Percentiles rank a stretch among this genome's conserved stretches.
Evolutionary conservation across 1,140 invertebrate species (phyloP).

Genomic region (Tribolium castaneum): DNA sequence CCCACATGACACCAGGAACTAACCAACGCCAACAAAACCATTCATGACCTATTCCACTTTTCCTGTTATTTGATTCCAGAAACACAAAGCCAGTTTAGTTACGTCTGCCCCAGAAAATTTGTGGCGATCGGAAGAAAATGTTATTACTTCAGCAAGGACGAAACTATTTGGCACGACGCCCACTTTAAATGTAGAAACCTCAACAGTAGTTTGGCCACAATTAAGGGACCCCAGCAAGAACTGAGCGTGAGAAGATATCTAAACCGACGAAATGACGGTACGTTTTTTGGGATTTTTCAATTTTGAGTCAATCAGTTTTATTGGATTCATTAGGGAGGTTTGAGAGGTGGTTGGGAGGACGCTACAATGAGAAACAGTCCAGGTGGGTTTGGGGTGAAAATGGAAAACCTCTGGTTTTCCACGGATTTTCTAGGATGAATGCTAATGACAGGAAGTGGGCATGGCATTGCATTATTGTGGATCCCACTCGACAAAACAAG

Average conservation of each 20-base stretch:
- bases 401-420: constrained; percentile 14
- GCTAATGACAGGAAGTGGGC: background rate
- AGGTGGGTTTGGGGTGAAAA: constrained; percentile 22
- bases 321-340: background rate
- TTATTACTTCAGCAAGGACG: constrained; percentile 32
- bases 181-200: constrained; percentile 10
- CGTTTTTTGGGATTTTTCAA: background rate
- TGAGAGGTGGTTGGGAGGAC: constrained; percentile 14
- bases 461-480: constrained; percentile 30
- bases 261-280: background rate
- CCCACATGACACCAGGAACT: background rate
- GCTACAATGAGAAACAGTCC: background rate
- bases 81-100: background rate
- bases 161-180: constrained; percentile 22
- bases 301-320: background rate
- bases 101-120: constrained; percentile 18
- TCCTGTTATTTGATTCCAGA: constrained; percentile 7
- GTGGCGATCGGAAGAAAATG: constrained; percentile 20
- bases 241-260: constrained; percentile 3
- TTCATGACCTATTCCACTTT: background rate
- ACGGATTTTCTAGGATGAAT: constrained; percentile 27
- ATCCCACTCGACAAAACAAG: background rate
- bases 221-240: constrained; percentile 16
- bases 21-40: background rate
- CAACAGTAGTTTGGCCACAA: constrained; percentile 16